Base-by-base conservation (phyloP, 1,140 invertebrate species). In the Atta colombica region DNA sequence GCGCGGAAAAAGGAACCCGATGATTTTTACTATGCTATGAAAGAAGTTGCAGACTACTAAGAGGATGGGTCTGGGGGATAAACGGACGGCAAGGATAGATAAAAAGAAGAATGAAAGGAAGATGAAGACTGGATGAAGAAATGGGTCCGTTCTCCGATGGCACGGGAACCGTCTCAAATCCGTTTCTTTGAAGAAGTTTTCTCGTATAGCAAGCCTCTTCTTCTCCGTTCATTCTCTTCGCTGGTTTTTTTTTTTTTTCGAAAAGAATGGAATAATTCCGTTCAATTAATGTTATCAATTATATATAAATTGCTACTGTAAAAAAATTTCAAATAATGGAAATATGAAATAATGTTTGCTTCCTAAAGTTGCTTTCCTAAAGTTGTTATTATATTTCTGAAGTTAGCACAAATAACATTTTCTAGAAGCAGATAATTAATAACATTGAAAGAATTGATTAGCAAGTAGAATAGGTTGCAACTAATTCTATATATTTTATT, bases 91-190 rank as follows among this genome's bases (percentile, higher is more conserved):
- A 25, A 31, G 31, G 75, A 77, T 39, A 84, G 58, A 66, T 77
- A 78, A 55, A 66, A 39, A 82, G 51, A 65, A 69, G 82, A 89
- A 80, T 87, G 69, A 68, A 60, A 87, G 65, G 39, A 63, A 86
- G 35, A 72, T 69, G 71, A 53, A 87, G 66, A 77, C 71, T 77
- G 77, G 63, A 82, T 81, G 84, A 68, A 77, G 85, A 86, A 88
- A 78, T 66, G 69, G 75, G 25, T 58, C 82, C 82, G 84, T 88
- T 75, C 74, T 53, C 45, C 63, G 77, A 55, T 86, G 65, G 90
- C 81, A 88, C 91, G 88, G 91, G 89, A 89, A 92, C 90, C 92
- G 92, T 92, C 88, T 92, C 92, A 87, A 92, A 92, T 92, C 88
- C 85, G 85, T 85, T 89, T 86, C 85, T 91, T 91, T 80, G 81